These are phyloP conservation scores for Belgica antarctica DNA, from an alignment of 2,888 invertebrate genomes.

Conservation along the genomic window DNA sequence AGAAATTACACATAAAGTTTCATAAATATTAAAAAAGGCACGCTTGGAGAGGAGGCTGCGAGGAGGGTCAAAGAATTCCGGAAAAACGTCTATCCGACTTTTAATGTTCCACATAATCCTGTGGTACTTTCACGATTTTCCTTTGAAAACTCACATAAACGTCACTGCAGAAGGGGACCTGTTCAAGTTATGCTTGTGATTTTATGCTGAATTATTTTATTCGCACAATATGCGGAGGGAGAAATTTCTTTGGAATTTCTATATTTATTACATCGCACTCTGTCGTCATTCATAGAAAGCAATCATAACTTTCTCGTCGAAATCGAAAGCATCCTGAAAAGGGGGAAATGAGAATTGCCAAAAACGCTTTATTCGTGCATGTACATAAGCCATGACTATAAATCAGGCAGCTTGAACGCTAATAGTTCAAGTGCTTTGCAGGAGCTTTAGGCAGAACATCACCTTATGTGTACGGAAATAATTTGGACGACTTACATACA, in stretches of 20 bases:
- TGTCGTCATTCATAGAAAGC: background rate
- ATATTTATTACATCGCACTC: conserved; percentile 11
- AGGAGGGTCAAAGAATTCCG: background rate
- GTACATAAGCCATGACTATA: conserved; percentile 3
- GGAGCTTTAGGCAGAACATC: background rate
- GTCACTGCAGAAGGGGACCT: background rate
- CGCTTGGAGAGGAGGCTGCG: background rate
- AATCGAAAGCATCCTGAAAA: background rate
- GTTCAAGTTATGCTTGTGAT: conserved; percentile 11
- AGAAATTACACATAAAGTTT: conserved; percentile 20
- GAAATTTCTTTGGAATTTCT: background rate
- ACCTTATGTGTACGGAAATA: conserved; percentile 1
- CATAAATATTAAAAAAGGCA: conserved; percentile 31
- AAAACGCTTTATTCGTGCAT: conserved; percentile 8
- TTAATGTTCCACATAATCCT: too few relatives aligned
- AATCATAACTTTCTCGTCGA: background rate
- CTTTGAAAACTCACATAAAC: too few relatives aligned
- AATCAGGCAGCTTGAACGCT: conserved; percentile 18
- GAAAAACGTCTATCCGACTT: too few relatives aligned
- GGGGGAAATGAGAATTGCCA: background rate
- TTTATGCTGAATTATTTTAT: background rate
- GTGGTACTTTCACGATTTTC: too few relatives aligned
- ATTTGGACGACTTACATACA: background rate
- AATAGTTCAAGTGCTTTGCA: conserved; percentile 7
- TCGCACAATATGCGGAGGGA: background rate